These are phyloP conservation scores for Agelaius phoeniceus DNA, from an alignment of 2,113 vertebrate species.

Conservation along the genomic window DNA sequence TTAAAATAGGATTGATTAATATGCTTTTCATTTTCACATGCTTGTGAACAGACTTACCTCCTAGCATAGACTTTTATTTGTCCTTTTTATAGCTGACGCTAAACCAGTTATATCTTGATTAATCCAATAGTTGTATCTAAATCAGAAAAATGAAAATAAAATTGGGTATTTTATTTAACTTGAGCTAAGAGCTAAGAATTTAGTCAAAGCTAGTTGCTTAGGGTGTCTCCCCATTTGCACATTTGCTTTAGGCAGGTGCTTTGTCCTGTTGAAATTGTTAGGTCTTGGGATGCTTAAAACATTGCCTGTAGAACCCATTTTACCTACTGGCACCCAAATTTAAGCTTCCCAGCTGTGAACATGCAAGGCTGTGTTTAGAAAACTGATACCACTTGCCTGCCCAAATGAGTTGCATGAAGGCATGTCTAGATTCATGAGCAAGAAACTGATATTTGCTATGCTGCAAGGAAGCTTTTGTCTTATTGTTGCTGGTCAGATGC, in stretches of 20 bases:
- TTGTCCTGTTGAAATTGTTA: background rate
- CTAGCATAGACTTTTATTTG: background rate
- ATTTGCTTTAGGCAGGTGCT: background rate
- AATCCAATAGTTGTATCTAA: background rate
- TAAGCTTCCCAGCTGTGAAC: background rate
- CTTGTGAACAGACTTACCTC: background rate
- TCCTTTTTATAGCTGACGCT: background rate
- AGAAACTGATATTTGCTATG: background rate
- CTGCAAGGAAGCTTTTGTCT: background rate
- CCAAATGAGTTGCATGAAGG: background rate
- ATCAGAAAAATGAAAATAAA: background rate
- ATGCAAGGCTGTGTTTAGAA: background rate
- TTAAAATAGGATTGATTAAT: background rate
- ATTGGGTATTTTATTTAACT: background rate
- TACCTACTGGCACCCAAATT: background rate
- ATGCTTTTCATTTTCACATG: background rate
- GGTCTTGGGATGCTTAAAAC: background rate
- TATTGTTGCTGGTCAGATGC: background rate
- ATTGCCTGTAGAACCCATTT: background rate
- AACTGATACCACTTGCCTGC: background rate
- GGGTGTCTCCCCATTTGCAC: background rate
- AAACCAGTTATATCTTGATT: background rate
- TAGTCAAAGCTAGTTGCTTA: background rate
- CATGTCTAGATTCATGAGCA: background rate
- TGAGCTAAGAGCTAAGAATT: background rate